These are phyloP conservation scores for Heliconius nattereri DNA, from an alignment of 1,140 invertebrate genomes.

Conservation along the genomic window DNA sequence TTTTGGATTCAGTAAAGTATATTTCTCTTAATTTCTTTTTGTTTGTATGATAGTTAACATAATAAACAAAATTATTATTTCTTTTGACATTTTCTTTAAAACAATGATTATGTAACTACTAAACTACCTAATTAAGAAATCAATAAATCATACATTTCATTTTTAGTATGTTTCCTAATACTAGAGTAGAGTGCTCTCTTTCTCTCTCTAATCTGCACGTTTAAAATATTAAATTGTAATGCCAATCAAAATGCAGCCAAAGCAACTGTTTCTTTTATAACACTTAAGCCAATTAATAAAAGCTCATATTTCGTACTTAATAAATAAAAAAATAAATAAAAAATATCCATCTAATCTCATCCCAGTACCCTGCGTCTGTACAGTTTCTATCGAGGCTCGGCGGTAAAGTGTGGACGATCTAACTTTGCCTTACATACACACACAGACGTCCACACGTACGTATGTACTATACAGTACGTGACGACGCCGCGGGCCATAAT, in stretches of 20 bases:
- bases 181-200: too few relatives aligned
- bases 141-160: too few relatives aligned
- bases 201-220: too few relatives aligned
- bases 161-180: too few relatives aligned
- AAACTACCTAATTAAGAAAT: too few relatives aligned
- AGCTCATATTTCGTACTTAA: neutral
- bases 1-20: neutral
- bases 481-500: constrained; percentile 57
- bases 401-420: constrained; percentile 80
- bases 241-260: too few relatives aligned
- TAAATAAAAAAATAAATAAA: neutral
- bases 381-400: constrained; percentile 76
- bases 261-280: too few relatives aligned
- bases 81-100: too few relatives aligned
- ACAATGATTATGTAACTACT: too few relatives aligned
- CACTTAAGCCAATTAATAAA: neutral
- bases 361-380: constrained; percentile 50
- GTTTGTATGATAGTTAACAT: neutral
- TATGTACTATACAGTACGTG: constrained; percentile 23
- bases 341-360: constrained; percentile 23
- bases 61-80: neutral
- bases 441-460: constrained; percentile 35
- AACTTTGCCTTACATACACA: constrained; percentile 72
- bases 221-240: too few relatives aligned
- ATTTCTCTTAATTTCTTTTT: neutral